Conservation (phyloP, 30 jellyfish, hydroid and myxozoan species). For the Hydra vulgaris region DNA sequence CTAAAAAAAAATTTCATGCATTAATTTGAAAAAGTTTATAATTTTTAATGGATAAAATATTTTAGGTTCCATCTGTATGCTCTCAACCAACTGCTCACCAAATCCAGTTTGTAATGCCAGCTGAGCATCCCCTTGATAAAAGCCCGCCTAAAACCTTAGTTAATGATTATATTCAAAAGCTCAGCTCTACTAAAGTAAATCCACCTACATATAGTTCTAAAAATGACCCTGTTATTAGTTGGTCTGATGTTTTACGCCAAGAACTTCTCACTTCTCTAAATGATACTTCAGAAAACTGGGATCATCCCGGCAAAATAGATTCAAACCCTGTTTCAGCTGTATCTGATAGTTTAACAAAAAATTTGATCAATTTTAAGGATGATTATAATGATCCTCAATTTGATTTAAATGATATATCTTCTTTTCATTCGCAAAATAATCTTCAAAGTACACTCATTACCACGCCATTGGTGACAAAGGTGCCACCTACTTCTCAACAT, state of each 20-base stretch:
- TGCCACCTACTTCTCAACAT: not conserved
- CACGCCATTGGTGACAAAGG: not conserved
- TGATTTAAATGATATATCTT: too few relatives aligned
- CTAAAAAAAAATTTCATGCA: too few relatives aligned
- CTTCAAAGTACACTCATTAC: not conserved
- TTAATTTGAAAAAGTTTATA: not conserved
- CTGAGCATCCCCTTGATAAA: not conserved
- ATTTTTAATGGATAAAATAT: too few relatives aligned
- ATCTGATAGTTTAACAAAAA: not conserved
- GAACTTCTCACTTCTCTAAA: not conserved
- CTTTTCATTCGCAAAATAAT: not conserved
- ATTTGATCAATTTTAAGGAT: not conserved
- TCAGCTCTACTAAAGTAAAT: not conserved
- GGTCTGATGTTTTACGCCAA: not conserved
- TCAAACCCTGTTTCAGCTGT: not conserved
- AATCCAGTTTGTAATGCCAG: not conserved
- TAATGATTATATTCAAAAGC: not conserved
- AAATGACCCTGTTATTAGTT: not conserved
- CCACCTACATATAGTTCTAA: not conserved
- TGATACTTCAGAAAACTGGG: not conserved
- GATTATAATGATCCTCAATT: not conserved
- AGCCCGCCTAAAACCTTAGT: not conserved
- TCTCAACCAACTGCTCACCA: not conserved
- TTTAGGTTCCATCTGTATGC: not conserved
- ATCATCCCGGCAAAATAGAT: not conserved